A percentile compares a stretch with the other conserved stretches of the same genome.
Evolutionary conservation across 2,113 vertebrate genomes (phyloP).

Genomic region (Gnathonemus longibarbis): DNA sequence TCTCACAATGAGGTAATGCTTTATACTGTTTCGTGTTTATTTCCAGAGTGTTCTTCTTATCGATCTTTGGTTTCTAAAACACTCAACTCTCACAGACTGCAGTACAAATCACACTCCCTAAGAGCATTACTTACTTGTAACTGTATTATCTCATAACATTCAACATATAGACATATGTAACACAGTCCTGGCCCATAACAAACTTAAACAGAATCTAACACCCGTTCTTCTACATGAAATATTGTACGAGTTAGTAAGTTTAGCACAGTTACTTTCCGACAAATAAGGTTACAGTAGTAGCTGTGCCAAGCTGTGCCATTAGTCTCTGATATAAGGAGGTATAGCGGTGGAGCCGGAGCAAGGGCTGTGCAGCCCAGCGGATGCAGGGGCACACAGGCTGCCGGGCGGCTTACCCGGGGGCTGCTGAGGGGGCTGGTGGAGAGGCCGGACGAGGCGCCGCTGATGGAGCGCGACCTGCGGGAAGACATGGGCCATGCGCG

Average conservation of each 20-base stretch:
- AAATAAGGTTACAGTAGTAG: neutral
- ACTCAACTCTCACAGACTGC: neutral
- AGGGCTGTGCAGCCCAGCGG: neutral
- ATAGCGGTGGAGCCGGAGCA: neutral
- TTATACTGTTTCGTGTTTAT: neutral
- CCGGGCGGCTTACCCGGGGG: slow-evolving; percentile 81
- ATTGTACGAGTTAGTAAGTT: neutral
- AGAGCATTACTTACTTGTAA: neutral
- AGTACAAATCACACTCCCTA: neutral
- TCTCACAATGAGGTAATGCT: neutral
- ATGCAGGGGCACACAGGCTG: neutral
- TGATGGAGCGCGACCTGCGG: slow-evolving; percentile 91
- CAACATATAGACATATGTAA: neutral
- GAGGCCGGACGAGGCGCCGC: slow-evolving; percentile 88
- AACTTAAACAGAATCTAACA: neutral
- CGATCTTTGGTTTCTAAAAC: neutral
- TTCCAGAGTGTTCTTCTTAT: neutral
- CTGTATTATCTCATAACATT: neutral
- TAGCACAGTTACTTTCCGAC: neutral
- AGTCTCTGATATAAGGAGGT: slow-evolving; percentile 17
- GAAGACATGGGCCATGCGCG: slow-evolving; percentile 46
- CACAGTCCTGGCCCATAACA: neutral
- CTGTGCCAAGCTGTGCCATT: neutral
- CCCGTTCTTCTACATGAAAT: neutral
- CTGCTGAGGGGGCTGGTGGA: slow-evolving; percentile 98